phyloP scores from a whole-genome alignment of 2,797 vertebrate species.

The Peromyscus melanophrys region DNA sequence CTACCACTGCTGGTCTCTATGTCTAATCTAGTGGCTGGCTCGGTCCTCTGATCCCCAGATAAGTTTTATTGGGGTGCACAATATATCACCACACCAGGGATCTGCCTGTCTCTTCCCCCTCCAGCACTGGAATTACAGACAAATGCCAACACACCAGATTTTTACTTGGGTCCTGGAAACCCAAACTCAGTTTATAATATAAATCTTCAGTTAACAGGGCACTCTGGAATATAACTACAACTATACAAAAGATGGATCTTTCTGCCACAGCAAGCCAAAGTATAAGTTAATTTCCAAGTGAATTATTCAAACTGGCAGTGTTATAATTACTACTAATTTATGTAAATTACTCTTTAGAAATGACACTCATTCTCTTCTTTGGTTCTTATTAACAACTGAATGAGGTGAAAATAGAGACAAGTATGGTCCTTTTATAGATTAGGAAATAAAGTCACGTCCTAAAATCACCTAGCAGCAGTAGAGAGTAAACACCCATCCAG shows the following conservation, averaged over 20 bases:
- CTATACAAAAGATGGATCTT: background rate
- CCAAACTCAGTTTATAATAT: slow-evolving; percentile 20
- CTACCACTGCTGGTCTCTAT: no score
- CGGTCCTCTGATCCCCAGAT: no score
- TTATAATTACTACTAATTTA: slow-evolving; percentile 43
- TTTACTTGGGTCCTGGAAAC: background rate
- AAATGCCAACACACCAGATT: background rate
- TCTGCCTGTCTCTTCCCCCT: background rate
- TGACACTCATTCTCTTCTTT: slow-evolving; percentile 30
- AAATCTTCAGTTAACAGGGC: background rate
- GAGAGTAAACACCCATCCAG: background rate
- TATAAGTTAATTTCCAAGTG: slow-evolving; percentile 7
- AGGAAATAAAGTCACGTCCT: slow-evolving; percentile 45
- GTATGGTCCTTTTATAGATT: slow-evolving; percentile 20
- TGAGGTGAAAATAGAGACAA: background rate
- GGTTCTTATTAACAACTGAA: slow-evolving; percentile 24
- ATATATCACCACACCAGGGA: background rate
- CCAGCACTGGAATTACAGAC: background rate
- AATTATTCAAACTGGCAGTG: slow-evolving; percentile 48
- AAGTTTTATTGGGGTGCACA: no score
- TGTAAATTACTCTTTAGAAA: slow-evolving; percentile 27
- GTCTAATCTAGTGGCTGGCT: no score
- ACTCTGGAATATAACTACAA: slow-evolving; percentile 19
- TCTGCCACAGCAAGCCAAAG: slow-evolving; percentile 27
- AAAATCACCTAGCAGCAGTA: slow-evolving; percentile 11